Base-by-base conservation (phyloP, 2,888 invertebrate species). In the Diadegma fenestrale region DNA sequence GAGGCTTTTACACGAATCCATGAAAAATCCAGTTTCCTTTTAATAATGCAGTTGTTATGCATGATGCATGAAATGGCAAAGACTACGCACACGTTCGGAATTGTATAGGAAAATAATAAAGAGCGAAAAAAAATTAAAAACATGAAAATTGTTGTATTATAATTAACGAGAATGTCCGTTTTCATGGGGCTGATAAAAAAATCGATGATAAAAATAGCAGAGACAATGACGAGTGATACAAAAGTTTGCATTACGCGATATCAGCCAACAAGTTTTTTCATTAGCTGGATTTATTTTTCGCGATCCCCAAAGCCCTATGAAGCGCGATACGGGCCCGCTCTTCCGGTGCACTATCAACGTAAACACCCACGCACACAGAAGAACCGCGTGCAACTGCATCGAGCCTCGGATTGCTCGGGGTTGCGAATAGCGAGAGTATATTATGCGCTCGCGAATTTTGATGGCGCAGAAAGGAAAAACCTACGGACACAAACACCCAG, bases 341-440 rank as follows among this genome's bases (percentile, higher is more conserved):
- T 71, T 19, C 41, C 26, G 12, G 54, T 22, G 26, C 73, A 37
- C 10, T 10, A 43, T 8, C 54, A 54, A 12, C 22, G 14, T 58
- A 58, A 58, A 26, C 26, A 19, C 26, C 0, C 12, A 22, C 43
- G 73, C 54, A 51, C 63, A 45, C 14, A 41, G n/a, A 33, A 45
- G 12, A 6, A 43, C 51, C 10, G 8, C 1, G 8, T n/a, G 33
- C 17, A 43, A 43, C 30, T 7, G 64, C 14, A 80, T 73, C 80
- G 73, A 80, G 66, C 61, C 43, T 30, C 33, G 73, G 54, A 80
- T 64, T 77, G 66, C 73, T 72, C 80, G 72, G 54, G 72, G 54
- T 80, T 80, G 43, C 64, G 64, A 73, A 66, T 80, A 80, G 66
- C 80, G 72, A 80, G 80, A 73, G 80, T 73, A 80, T 80, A 80